phyloP scores from a whole-genome alignment of 2,888 invertebrate species.

The Prenolepis imparis region DNA sequence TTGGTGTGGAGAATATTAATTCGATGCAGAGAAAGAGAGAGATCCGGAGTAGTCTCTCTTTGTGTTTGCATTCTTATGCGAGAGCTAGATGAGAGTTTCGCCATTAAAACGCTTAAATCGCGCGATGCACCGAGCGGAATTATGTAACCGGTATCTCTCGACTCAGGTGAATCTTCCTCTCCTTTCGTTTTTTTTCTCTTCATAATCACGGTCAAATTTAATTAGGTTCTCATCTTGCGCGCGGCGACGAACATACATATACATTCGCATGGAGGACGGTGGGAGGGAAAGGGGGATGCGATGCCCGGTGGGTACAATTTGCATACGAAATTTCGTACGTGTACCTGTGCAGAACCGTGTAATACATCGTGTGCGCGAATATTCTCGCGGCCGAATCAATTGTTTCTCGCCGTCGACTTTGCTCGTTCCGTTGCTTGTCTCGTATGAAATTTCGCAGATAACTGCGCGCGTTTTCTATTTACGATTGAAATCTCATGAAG shows the following conservation, averaged over 20 bases:
- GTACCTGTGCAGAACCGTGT: not conserved
- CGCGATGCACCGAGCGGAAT: not conserved
- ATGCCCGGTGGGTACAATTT: slow-evolving; percentile 40
- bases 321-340: slow-evolving; percentile 36
- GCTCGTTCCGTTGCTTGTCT: slow-evolving; percentile 14
- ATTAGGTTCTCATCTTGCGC: slow-evolving; percentile 28
- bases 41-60: not conserved
- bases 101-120: slow-evolving; percentile 17
- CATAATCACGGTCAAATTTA: slow-evolving; percentile 18
- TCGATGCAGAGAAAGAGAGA: slow-evolving; percentile 19
- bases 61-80: slow-evolving; percentile 39
- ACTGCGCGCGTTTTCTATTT: slow-evolving; percentile 4
- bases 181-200: not conserved
- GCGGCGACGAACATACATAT: not conserved
- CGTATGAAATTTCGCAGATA: slow-evolving; percentile 38
- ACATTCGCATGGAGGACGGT: not conserved
- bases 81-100: not conserved
- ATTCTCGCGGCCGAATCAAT: slow-evolving; percentile 40
- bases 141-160: not conserved
- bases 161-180: not conserved
- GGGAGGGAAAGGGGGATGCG: not conserved
- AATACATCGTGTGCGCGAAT: slow-evolving; percentile 25
- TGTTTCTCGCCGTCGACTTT: slow-evolving; percentile 42
- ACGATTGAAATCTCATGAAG: slow-evolving; percentile 51
- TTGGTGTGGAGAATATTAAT: slow-evolving; percentile 38